Conservation (phyloP, 2,888 invertebrate genomes). For the Camponotus fellah region DNA sequence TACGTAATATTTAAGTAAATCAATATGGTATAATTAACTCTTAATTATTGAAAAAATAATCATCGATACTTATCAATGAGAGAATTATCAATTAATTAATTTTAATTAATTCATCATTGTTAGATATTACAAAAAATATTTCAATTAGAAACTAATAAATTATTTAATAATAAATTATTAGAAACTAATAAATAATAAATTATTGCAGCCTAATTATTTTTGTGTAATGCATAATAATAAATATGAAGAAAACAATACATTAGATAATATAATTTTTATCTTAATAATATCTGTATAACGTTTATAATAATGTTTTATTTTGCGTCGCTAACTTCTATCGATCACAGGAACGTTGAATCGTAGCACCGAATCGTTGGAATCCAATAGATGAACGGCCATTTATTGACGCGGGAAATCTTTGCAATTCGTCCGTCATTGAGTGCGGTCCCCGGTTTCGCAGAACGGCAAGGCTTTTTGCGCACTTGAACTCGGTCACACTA, state of each 20-base stretch:
- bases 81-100: background rate
- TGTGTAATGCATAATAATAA: background rate
- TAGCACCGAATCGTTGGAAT: background rate
- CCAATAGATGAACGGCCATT: background rate
- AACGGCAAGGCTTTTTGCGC: constrained; percentile 68
- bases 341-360: background rate
- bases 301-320: background rate
- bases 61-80: too few relatives aligned
- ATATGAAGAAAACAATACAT: background rate
- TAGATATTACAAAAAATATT: background rate
- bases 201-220: background rate
- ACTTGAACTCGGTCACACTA: constrained; percentile 73
- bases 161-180: too few relatives aligned
- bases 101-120: background rate
- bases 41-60: constrained; percentile 4
- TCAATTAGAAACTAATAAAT: background rate
- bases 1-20: constrained; percentile 35
- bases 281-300: background rate
- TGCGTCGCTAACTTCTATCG: background rate
- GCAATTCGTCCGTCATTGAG: constrained; percentile 60
- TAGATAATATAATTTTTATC: background rate
- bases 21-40: constrained; percentile 11
- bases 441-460: constrained; percentile 56
- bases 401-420: constrained; percentile 50
- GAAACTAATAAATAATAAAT: background rate